A percentile compares a stretch with the other conserved stretches of the same genome.
Conservation (phyloP, 2,797 vertebrate species). For the Hydrocynus forskahlii region DNA sequence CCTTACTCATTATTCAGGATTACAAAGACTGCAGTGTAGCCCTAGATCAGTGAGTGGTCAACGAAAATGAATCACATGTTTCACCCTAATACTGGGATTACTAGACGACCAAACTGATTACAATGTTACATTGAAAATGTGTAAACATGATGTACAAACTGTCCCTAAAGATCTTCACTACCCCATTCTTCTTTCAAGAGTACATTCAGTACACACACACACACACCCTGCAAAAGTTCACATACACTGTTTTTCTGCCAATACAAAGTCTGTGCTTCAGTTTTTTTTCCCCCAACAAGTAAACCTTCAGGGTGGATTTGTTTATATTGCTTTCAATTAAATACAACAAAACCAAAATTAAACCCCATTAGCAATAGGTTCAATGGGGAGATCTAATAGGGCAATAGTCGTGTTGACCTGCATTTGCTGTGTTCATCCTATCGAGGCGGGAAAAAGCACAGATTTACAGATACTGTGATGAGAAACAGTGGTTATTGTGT, state of each 20-base stretch:
- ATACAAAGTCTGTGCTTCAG: not conserved
- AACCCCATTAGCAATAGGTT: not conserved
- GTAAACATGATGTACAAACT: constrained; percentile 20
- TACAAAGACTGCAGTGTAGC: not conserved
- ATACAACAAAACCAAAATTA: constrained; percentile 1
- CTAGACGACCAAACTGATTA: not conserved
- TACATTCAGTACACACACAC: constrained; percentile 21
- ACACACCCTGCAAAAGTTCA: not conserved
- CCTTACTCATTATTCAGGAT: constrained; percentile 1
- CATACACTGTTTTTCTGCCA: not conserved
- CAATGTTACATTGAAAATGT: constrained; percentile 20
- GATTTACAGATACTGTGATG: constrained; percentile 7
- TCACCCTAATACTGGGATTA: constrained; percentile 37
- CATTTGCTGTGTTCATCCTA: not conserved
- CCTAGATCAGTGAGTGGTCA: not conserved
- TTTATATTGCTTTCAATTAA: constrained; percentile 27
- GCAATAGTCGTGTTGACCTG: not conserved
- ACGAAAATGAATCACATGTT: constrained; percentile 14
- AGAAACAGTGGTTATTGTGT: constrained; percentile 36
- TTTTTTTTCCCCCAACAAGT: not conserved
- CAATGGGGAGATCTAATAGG: not conserved
- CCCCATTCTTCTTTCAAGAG: constrained; percentile 7
- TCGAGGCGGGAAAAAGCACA: too few relatives aligned
- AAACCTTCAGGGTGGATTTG: not conserved
- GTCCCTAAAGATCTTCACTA: not conserved